These are phyloP conservation scores for Cephalopholis sonnerati DNA, from an alignment of 2,113 vertebrate species.

Conservation along the genomic window DNA sequence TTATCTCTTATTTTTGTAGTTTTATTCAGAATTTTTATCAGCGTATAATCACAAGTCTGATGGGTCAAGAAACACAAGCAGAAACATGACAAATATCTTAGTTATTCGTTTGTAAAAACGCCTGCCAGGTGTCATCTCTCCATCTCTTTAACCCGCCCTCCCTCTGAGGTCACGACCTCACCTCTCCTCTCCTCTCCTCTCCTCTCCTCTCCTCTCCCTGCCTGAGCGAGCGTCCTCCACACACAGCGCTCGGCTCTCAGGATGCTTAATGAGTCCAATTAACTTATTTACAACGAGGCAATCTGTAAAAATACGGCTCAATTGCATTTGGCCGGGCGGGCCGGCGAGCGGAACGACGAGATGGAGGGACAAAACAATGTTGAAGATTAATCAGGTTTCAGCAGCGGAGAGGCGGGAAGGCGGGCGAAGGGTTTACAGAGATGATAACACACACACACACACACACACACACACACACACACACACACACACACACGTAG, in stretches of 20 bases:
- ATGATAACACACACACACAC: neutral
- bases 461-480: neutral
- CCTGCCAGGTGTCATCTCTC: no score
- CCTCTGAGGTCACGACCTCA: neutral
- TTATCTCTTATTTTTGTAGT: no score
- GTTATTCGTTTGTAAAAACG: no score
- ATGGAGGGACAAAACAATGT: slow-evolving; percentile 34
- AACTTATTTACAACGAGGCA: slow-evolving; percentile 58
- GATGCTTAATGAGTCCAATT: slow-evolving; percentile 70
- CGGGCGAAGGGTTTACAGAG: slow-evolving; percentile 5
- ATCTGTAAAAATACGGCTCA: slow-evolving; percentile 52
- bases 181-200: no score
- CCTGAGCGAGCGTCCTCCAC: slow-evolving; percentile 35
- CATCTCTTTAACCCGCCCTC: neutral
- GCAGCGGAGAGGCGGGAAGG: slow-evolving; percentile 10
- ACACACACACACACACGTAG: neutral
- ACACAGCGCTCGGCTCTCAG: slow-evolving; percentile 12
- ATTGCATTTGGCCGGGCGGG: slow-evolving; percentile 28
- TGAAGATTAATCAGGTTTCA: slow-evolving; percentile 38
- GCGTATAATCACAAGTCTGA: neutral
- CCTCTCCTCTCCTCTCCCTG: neutral
- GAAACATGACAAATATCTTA: neutral
- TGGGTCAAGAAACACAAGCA: neutral
- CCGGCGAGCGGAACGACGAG: neutral
- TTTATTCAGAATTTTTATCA: neutral